These are phyloP conservation scores for Neelides folsomi DNA, from an alignment of 2,888 invertebrate species.

Conservation along the genomic window DNA sequence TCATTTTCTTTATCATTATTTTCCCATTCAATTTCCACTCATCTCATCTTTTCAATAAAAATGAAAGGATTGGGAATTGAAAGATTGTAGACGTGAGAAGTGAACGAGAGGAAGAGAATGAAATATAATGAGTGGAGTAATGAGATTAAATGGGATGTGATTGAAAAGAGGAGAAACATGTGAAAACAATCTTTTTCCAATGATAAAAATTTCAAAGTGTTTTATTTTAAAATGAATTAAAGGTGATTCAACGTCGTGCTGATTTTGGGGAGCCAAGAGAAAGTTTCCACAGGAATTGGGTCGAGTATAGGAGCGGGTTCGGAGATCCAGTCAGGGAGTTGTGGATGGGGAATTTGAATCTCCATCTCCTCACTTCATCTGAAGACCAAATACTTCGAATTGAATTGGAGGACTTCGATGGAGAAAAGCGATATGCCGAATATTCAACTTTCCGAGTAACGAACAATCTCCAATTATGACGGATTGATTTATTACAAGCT, in stretches of 20 bases:
- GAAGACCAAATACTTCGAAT: constrained; percentile 77
- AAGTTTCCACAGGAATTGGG: constrained; percentile 84
- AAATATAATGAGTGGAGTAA: background rate
- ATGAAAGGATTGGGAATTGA: background rate
- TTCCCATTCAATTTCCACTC: background rate
- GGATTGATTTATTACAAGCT: background rate
- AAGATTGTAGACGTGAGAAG: background rate
- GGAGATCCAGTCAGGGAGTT: constrained; percentile 80
- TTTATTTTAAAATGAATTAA: constrained; percentile 6
- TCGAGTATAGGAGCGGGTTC: constrained; percentile 83
- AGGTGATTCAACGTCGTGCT: constrained; percentile 82
- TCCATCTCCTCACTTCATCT: constrained; percentile 82
- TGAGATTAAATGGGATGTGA: too few relatives aligned
- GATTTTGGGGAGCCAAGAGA: constrained; percentile 76
- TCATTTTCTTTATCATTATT: background rate
- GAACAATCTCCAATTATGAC: background rate
- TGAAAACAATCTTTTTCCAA: background rate
- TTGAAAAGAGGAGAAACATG: background rate
- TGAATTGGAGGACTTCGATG: constrained; percentile 82
- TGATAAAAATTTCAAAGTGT: constrained; percentile 1
- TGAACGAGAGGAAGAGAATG: background rate
- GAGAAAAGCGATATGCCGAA: constrained; percentile 61
- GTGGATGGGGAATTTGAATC: constrained; percentile 86
- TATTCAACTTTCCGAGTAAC: constrained; percentile 31
- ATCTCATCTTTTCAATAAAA: background rate